Conservation (phyloP, 2,797 vertebrate genomes). For the Melanotaenia parkinsoni region DNA sequence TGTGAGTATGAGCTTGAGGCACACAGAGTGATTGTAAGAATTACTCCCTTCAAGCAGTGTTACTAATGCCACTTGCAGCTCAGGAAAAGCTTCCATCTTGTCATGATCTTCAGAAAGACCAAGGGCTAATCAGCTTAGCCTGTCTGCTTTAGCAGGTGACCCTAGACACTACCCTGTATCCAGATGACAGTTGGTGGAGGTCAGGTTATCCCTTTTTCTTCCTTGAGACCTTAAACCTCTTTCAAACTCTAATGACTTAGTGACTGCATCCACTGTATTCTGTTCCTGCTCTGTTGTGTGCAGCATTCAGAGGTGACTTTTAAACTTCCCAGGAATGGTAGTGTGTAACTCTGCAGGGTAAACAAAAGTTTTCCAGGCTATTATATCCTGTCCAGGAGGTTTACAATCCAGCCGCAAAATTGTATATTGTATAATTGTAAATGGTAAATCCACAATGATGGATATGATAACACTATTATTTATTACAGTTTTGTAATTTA, state of each 20-base stretch:
- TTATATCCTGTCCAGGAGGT: too few species aligned
- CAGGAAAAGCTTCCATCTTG: slow-evolving; percentile 72
- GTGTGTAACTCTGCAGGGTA: too few species aligned
- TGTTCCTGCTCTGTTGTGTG: background rate
- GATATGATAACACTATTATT: too few species aligned
- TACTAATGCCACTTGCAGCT: slow-evolving; percentile 34
- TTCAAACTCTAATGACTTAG: slow-evolving; percentile 28
- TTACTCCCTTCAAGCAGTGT: slow-evolving; percentile 31
- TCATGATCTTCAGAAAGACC: slow-evolving; percentile 68
- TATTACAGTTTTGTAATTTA: too few species aligned
- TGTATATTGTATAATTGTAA: too few species aligned
- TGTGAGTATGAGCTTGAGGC: background rate
- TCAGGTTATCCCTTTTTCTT: slow-evolving; percentile 39
- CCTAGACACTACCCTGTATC: slow-evolving; percentile 40
- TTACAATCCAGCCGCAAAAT: too few species aligned
- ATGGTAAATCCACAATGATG: too few species aligned
- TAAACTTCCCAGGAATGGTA: background rate
- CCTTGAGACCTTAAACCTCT: slow-evolving; percentile 19
- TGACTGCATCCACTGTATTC: slow-evolving; percentile 11
- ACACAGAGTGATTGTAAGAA: background rate
- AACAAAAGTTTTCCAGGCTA: too few species aligned
- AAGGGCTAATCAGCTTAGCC: slow-evolving; percentile 78
- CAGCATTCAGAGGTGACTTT: background rate
- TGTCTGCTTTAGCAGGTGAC: slow-evolving; percentile 70
- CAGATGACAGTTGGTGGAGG: slow-evolving; percentile 62